phyloP scores from a whole-genome alignment of 1,140 invertebrate genomes.

The Drosophila pseudoananassae region DNA sequence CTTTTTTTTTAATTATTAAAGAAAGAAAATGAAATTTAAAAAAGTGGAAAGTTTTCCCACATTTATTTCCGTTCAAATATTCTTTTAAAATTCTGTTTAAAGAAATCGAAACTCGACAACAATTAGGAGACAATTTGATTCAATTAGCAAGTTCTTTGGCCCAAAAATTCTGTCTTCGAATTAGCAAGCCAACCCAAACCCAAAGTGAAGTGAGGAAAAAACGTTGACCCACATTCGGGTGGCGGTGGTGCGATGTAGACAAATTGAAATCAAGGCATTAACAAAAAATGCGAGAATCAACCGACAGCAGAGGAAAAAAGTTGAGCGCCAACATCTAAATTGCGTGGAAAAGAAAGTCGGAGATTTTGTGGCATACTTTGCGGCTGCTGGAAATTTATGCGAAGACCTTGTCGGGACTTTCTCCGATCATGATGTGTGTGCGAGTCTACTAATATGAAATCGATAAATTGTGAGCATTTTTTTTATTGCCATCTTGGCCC shows the following conservation, averaged over 20 bases:
- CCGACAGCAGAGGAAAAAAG: constrained; percentile 9
- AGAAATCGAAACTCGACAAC: constrained; percentile 63
- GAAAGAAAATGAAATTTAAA: background rate
- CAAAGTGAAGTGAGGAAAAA: constrained; percentile 2
- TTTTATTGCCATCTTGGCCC: constrained; percentile 59
- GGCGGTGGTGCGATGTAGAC: constrained; percentile 33
- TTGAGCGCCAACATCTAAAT: constrained; percentile 25
- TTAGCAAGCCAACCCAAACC: constrained; percentile 34
- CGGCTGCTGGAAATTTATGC: constrained; percentile 65
- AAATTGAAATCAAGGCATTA: constrained; percentile 75
- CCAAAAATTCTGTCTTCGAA: constrained; percentile 36
- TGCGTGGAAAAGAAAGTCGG: constrained; percentile 24
- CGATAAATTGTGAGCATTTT: constrained; percentile 71
- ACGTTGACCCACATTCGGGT: constrained; percentile 41
- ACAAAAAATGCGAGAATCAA: constrained; percentile 18
- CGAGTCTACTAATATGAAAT: constrained; percentile 70
- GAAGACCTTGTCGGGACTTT: constrained; percentile 34
- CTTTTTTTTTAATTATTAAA: background rate
- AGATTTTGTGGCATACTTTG: constrained; percentile 63
- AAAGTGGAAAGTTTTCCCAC: constrained; percentile 25
- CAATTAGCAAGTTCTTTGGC: constrained; percentile 63
- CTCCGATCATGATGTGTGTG: constrained; percentile 33
- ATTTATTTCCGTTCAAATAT: background rate
- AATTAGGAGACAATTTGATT: constrained; percentile 52
- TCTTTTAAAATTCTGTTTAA: constrained; percentile 21